A percentile compares a stretch with the other conserved stretches of the same genome.
phyloP scores from a whole-genome alignment of 2,797 vertebrate species.

The Graptemys geographica region DNA sequence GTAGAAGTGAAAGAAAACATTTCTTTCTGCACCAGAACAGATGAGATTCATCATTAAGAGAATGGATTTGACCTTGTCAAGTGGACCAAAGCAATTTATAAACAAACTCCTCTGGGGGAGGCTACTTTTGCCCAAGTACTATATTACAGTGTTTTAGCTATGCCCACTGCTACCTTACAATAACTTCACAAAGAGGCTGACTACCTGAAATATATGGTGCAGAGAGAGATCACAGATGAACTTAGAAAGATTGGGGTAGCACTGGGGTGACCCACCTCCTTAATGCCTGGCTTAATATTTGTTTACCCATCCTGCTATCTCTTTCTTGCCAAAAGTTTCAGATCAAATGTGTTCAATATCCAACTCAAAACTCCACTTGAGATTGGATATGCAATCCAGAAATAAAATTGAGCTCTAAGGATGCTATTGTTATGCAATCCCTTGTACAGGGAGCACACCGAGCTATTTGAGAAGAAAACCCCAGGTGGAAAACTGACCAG shows the following conservation, averaged over 20 bases:
- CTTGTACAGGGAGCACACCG: background rate
- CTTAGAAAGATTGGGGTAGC: conserved; percentile 41
- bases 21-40: conserved; percentile 88
- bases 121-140: conserved; percentile 78
- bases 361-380: conserved; percentile 7
- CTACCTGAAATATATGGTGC: conserved; percentile 73
- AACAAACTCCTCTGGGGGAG: conserved; percentile 84
- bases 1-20: conserved; percentile 90
- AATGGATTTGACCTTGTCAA: conserved; percentile 98
- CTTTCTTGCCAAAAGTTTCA: background rate
- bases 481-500: background rate
- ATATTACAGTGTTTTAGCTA: conserved; percentile 75
- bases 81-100: conserved; percentile 96
- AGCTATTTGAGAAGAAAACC: background rate
- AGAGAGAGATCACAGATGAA: conserved; percentile 69
- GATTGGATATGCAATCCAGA: background rate
- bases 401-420: background rate
- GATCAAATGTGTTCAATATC: background rate
- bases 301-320: conserved; percentile 38
- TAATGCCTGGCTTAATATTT: conserved; percentile 14
- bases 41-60: conserved; percentile 94
- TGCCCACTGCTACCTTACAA: conserved; percentile 78
- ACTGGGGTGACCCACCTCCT: conserved; percentile 60
- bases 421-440: background rate
- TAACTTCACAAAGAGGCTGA: conserved; percentile 71